phyloP scores from a whole-genome alignment of 2,113 vertebrate genomes.

The Phyllostomus hastatus region DNA sequence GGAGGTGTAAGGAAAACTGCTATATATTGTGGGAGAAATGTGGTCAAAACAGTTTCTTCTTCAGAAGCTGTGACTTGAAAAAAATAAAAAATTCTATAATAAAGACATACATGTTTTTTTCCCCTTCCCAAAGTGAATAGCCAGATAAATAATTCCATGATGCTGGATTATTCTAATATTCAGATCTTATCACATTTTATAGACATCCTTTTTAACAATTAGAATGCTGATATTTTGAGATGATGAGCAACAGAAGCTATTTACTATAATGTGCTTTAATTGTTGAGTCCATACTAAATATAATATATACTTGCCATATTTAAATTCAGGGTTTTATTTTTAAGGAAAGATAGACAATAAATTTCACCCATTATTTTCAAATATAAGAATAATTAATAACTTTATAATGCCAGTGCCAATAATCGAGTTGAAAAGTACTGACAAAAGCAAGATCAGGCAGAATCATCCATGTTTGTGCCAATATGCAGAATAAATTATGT shows the following conservation, averaged over 20 bases:
- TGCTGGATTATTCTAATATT: not conserved
- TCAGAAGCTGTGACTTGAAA: not conserved
- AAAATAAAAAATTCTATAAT: not conserved
- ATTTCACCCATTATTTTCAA: not conserved
- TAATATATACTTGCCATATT: not conserved
- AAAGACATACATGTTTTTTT: not conserved
- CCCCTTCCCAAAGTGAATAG: not conserved
- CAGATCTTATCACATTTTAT: not conserved
- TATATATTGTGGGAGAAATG: not conserved
- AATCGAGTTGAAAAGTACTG: not conserved
- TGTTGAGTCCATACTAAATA: not conserved
- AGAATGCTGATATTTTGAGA: not conserved
- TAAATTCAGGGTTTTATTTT: constrained; percentile 10
- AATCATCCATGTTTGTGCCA: not conserved
- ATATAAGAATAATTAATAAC: not conserved
- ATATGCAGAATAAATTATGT: not conserved
- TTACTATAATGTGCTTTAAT: not conserved
- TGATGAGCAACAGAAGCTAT: not conserved
- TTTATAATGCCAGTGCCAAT: not conserved
- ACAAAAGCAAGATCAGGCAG: not conserved
- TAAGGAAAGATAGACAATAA: not conserved
- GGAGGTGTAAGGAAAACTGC: not conserved
- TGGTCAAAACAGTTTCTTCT: not conserved
- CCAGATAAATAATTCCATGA: not conserved
- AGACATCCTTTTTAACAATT: not conserved